Base-by-base conservation (phyloP, 2,888 invertebrate species). In the Macaria liturata region DNA sequence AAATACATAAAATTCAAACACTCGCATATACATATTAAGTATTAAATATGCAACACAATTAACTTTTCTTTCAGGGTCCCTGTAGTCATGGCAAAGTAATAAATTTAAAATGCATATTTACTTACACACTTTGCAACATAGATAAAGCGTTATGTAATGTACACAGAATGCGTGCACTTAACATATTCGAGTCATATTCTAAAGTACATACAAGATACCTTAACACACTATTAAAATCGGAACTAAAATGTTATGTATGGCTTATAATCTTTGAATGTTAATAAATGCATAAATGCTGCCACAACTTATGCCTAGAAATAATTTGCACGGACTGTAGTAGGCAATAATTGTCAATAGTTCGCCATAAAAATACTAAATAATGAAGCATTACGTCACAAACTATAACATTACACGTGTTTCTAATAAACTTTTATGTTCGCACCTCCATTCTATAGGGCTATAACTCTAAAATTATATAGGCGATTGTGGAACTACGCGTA, bases 341-440 rank as follows among this genome's bases (percentile, higher is more conserved):
- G 61, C 53, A 61, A 37, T 59, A 56, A 61, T 55, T 59, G 63
- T 59, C 63, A 50, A 51, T 67, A 66, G 60, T 50, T 50, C 54
- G 64, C 59, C 54, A 67, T 69, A 68, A 74, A 68, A 74, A 65
- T 65, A 67, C 72, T 70, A 74, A 76, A 73, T 79, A 69, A 71
- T 67, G 65, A 57, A 65, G 58, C 56, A 61, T 72, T 72, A 74
- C 80, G 76, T 83, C 77, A 81, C 69, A 64, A 69, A 65, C 72
- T 69, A 76, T 84, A 75, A 80, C 68, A 59, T 75, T 88, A 84
- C 88, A 89, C 90, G 90, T 89, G 90, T 88, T 81, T 71, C 72
- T 71, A 81, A 91, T 91, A 88, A 91, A 88, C 80, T 74, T 87
- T 88, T 86, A 88, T 88, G 86, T 78, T 79, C 81, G 82, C 81